Base-by-base conservation (phyloP, 2,113 vertebrate genomes). In the Sardina pilchardus region DNA sequence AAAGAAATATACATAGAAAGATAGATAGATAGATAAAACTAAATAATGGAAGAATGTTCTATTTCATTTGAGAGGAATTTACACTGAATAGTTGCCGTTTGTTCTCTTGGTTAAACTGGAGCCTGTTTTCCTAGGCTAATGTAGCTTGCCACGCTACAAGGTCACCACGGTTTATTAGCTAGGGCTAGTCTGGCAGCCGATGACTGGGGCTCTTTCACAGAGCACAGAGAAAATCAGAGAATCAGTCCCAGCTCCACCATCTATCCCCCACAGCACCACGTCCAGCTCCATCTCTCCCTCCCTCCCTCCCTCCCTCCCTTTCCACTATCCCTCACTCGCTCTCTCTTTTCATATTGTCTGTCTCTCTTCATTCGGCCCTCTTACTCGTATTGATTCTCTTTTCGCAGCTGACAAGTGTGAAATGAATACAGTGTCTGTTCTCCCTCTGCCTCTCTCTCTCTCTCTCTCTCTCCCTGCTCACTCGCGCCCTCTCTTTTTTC, bases 361-460 rank as follows among this genome's bases (percentile, higher is more conserved):
- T 85, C 88, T 82, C 89, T 89, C 84, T 83, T 89, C 86, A 88
- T 89, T 88, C 87, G 86, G 83, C 53, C 26, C 85, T 83, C 84
- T 85, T 89, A 84, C 89, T 88, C 86, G 86, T 86, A 86, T 88
- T 86, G 88, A 87, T 91, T 86, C 89, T 43, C 63, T 50, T 85
- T 85, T 86, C 67, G 86, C 86, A 92, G 89, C 87, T 89, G 89
- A 88, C 90, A 89, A 88, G 89, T 86, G 88, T 88, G 81, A 88
- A 90, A 91, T 91, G 89, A 91, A 92, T 90, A 90, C 81, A 85
- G 86, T 89, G 87, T 89, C 88, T 90, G 89, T 91, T 90, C 82
- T 87, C 59, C 84, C 85, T 82, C 24, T 81, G n/a, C 56, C 50
- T 82, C 78, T 84, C 53, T 83, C 30, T 83, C 36, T 63, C 82